These are phyloP conservation scores for Ornithoptera alexandrae DNA, from an alignment of 2,888 invertebrate genomes.

Conservation along the genomic window DNA sequence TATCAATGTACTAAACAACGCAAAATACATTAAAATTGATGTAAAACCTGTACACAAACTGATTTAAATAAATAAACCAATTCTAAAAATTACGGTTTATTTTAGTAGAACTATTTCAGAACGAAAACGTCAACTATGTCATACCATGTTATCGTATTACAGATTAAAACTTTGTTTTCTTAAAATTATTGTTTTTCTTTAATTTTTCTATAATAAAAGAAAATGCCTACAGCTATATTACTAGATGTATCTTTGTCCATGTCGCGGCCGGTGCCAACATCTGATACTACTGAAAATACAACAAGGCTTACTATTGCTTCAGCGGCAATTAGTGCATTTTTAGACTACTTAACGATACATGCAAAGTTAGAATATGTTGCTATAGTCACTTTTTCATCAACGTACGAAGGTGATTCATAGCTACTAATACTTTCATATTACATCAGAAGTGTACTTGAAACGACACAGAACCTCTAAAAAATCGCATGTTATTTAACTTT, in stretches of 20 bases:
- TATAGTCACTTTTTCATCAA: slow-evolving; percentile 66
- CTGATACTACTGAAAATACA: slow-evolving; percentile 62
- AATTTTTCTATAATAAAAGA: slow-evolving; percentile 27
- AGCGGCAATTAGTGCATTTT: slow-evolving; percentile 65
- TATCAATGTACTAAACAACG: no score
- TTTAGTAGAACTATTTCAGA: neutral
- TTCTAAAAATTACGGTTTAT: neutral
- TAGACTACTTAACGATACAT: slow-evolving; percentile 66
- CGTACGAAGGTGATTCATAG: slow-evolving; percentile 59
- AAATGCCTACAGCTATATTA: slow-evolving; percentile 70
- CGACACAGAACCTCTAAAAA: no score
- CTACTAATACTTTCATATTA: neutral
- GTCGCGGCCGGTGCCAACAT: slow-evolving; percentile 64
- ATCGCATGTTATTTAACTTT: neutral
- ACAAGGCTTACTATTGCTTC: slow-evolving; percentile 64
- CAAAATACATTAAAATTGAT: no score
- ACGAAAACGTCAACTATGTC: neutral
- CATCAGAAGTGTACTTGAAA: neutral
- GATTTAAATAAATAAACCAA: neutral
- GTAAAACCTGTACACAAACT: no score
- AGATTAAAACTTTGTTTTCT: neutral
- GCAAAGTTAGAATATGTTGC: slow-evolving; percentile 71
- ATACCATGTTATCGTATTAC: neutral
- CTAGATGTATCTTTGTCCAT: slow-evolving; percentile 71
- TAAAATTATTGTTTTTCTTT: slow-evolving; percentile 1